A percentile compares a stretch with the other conserved stretches of the same genome.
phyloP scores from a whole-genome alignment of 2,888 invertebrate species.

The Chesias legatella region DNA sequence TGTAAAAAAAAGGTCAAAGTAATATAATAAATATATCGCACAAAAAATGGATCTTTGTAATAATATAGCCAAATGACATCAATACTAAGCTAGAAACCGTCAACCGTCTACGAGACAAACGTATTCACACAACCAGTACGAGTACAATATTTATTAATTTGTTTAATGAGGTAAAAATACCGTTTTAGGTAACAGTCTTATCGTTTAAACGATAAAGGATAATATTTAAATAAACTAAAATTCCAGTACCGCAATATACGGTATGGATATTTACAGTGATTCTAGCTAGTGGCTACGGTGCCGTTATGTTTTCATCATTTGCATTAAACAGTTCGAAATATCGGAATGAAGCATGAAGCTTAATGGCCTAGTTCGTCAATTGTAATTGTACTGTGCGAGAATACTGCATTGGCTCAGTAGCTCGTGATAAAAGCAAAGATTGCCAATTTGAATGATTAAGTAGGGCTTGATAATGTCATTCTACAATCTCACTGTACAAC shows the following conservation, averaged over 20 bases:
- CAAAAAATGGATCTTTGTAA: too few relatives aligned
- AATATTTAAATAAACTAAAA: not conserved
- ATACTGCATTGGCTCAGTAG: slow-evolving; percentile 18
- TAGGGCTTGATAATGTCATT: too few relatives aligned
- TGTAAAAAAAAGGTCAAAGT: too few relatives aligned
- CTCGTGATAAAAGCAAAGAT: slow-evolving; percentile 7
- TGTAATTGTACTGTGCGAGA: slow-evolving; percentile 12
- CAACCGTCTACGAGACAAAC: not conserved
- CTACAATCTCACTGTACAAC: too few relatives aligned
- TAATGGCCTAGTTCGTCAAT: slow-evolving; percentile 22
- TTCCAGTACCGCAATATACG: slow-evolving; percentile 25
- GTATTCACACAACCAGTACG: slow-evolving; percentile 2
- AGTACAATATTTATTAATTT: slow-evolving; percentile 24
- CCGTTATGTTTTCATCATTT: slow-evolving; percentile 22
- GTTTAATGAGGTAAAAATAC: slow-evolving; percentile 32
- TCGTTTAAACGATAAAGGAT: slow-evolving; percentile 32
- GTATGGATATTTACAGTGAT: slow-evolving; percentile 14
- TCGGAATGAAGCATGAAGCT: slow-evolving; percentile 19
- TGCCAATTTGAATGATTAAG: too few relatives aligned
- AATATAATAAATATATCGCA: too few relatives aligned
- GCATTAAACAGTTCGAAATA: slow-evolving; percentile 19
- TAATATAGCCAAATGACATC: too few relatives aligned
- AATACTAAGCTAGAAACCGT: too few relatives aligned
- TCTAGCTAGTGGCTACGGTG: slow-evolving; percentile 8
- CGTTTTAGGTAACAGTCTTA: slow-evolving; percentile 15